Conservation (phyloP, 2,113 vertebrate species). For the Origma solitaria region DNA sequence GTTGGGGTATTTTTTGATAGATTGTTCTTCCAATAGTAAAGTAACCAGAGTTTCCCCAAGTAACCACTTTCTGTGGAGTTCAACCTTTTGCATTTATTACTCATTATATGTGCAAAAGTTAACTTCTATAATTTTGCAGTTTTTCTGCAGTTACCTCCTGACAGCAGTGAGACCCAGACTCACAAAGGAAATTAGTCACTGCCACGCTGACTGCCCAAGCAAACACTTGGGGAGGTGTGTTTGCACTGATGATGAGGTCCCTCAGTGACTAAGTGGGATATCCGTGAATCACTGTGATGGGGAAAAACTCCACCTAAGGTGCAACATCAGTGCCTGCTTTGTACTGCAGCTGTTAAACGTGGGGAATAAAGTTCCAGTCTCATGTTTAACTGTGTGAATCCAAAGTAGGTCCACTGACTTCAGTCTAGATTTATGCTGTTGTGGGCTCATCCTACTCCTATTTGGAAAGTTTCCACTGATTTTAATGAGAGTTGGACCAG, state of each 20-base stretch:
- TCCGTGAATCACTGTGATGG: background rate
- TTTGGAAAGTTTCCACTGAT: background rate
- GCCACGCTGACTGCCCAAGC: background rate
- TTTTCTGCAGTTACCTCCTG: background rate
- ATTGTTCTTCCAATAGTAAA: background rate
- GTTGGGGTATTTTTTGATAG: background rate
- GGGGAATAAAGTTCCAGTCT: background rate
- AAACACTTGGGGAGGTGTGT: background rate
- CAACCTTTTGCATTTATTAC: background rate
- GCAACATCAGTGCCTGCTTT: background rate
- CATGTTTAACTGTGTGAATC: background rate
- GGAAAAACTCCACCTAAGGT: background rate
- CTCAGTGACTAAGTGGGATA: background rate
- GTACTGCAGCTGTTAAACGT: background rate
- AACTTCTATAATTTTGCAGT: background rate
- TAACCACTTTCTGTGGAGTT: background rate
- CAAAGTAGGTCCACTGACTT: background rate
- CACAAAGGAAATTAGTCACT: conserved; percentile 41
- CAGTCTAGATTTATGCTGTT: background rate
- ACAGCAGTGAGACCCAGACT: background rate
- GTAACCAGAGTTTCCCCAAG: background rate
- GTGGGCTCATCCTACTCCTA: background rate
- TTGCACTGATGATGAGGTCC: background rate
- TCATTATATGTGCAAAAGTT: background rate
- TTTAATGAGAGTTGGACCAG: background rate